These are phyloP conservation scores for Myathropa florea DNA, from an alignment of 2,888 invertebrate genomes.

Conservation along the genomic window DNA sequence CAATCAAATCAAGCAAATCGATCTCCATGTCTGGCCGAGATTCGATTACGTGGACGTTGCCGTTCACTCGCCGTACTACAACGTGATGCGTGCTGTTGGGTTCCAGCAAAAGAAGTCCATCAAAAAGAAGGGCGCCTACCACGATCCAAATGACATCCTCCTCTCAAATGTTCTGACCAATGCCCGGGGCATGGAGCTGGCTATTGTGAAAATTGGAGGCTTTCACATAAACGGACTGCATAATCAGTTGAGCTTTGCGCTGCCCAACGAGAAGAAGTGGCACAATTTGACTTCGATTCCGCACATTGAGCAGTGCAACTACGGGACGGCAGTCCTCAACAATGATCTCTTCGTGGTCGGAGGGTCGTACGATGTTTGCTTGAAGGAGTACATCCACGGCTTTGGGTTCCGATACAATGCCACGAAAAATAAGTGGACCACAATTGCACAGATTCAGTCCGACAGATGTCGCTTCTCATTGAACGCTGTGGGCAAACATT, in stretches of 20 bases:
- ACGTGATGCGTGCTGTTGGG: slow-evolving; percentile 31
- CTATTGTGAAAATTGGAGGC: slow-evolving; percentile 86
- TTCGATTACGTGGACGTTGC: slow-evolving; percentile 35
- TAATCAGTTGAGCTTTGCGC: slow-evolving; percentile 86
- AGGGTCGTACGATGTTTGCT: slow-evolving; percentile 86
- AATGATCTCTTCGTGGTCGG: slow-evolving; percentile 87
- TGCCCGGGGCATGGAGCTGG: slow-evolving; percentile 86
- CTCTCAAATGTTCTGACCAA: slow-evolving; percentile 81
- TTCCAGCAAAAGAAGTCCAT: slow-evolving; percentile 32
- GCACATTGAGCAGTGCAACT: slow-evolving; percentile 88
- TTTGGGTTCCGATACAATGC: slow-evolving; percentile 87
- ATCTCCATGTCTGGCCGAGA: slow-evolving; percentile 31
- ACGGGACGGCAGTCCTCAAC: slow-evolving; percentile 85
- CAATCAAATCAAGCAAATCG: slow-evolving; percentile 72
- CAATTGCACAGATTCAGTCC: slow-evolving; percentile 85
- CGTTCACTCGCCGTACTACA: slow-evolving; percentile 37
- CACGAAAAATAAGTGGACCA: slow-evolving; percentile 84
- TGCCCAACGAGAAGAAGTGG: slow-evolving; percentile 84
- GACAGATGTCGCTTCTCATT: slow-evolving; percentile 86
- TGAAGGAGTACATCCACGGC: slow-evolving; percentile 86
- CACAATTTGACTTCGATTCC: slow-evolving; percentile 86
- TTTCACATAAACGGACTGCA: slow-evolving; percentile 86
- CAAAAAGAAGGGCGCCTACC: slow-evolving; percentile 17
- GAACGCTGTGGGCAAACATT: slow-evolving; percentile 82
- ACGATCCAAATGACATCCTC: slow-evolving; percentile 62